Base-by-base conservation (phyloP, 1,140 invertebrate species). In the Drosophila sproati region DNA sequence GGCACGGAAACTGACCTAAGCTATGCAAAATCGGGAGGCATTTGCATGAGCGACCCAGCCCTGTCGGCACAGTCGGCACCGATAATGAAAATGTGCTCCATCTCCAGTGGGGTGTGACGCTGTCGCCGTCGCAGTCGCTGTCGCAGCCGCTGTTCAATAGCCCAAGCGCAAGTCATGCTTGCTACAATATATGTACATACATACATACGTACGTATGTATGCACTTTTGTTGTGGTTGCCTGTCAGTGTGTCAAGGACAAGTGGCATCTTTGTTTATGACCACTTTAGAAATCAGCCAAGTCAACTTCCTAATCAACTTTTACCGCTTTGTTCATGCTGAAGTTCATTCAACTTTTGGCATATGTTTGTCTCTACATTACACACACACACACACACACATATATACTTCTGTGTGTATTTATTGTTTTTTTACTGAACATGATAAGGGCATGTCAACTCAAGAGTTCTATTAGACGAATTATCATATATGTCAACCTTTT, bases 211-310 rank as follows among this genome's bases (percentile, higher is more conserved):
- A 35, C 12, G 63, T 66, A 51, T 60, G 56, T 76, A n/a, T 60
- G 43, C 43, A 60, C 43, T 66, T 70, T 56, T 69, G 64, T 57
- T 75, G 78, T 62, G 59, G 67, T 50, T 59, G 79, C 63, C 82
- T 86, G 77, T 83, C 77, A 87, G 73, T 87, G 83, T 87, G 83
- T 87, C 83, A 87, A 87, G 83, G 83, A 88, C 83, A 88, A 89
- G 85, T 88, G 77, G 83, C 87, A 77, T 89, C 75, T 73, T 73
- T 74, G 72, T 74, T 74, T 74, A 74, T 74, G 72, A 62, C 72
- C 72, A 69, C 72, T 74, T 74, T 74, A 74, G 72, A 70, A 74
- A 62, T 70, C 72, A 70, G 43, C 66, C 72, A 70, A 70, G 72
- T 61, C 54, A 74, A 70, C 72, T 74, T 74, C 72, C 72, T 74